Conservation (phyloP, 1,140 invertebrate species). For the Theocolax elegans region DNA sequence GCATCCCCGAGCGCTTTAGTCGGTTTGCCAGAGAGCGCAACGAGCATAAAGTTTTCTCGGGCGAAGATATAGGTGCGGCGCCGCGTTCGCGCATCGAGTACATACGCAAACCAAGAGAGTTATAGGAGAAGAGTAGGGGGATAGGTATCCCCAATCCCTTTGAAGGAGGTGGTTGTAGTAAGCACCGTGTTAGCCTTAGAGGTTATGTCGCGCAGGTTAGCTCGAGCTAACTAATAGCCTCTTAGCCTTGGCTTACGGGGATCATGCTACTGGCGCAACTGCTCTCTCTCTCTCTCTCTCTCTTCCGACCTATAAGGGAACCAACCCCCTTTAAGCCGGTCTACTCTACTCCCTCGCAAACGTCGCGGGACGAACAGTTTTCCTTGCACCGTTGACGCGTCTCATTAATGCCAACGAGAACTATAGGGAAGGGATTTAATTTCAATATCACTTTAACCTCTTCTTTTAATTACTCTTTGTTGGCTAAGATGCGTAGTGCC, state of each 20-base stretch:
- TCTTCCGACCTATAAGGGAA: not conserved
- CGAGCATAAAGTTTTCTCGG: constrained; percentile 18
- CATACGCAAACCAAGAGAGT: too few relatives aligned
- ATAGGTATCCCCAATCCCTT: not conserved
- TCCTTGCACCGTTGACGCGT: not conserved
- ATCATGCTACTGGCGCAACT: constrained; percentile 54
- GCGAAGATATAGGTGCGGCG: constrained; percentile 22
- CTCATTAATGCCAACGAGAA: constrained; percentile 2
- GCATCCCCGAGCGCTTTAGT: not conserved
- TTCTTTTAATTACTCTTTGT: constrained; percentile 16
- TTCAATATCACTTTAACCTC: constrained; percentile 26
- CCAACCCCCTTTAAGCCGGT: not conserved
- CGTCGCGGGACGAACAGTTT: not conserved
- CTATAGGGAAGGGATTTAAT: constrained; percentile 14
- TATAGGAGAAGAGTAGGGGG: too few relatives aligned
- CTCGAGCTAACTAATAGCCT: constrained; percentile 62
- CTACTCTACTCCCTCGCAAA: not conserved
- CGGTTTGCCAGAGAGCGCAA: not conserved
- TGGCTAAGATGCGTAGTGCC: not conserved
- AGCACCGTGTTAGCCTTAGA: constrained; percentile 57
- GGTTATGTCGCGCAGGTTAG: constrained; percentile 51
- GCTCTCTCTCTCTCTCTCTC: constrained; percentile 42
- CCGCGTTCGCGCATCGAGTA: constrained; percentile 19
- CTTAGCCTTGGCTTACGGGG: constrained; percentile 59
- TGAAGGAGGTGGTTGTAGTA: constrained; percentile 50